phyloP scores from a whole-genome alignment of 2,113 vertebrate species.

The Petromus typicus region DNA sequence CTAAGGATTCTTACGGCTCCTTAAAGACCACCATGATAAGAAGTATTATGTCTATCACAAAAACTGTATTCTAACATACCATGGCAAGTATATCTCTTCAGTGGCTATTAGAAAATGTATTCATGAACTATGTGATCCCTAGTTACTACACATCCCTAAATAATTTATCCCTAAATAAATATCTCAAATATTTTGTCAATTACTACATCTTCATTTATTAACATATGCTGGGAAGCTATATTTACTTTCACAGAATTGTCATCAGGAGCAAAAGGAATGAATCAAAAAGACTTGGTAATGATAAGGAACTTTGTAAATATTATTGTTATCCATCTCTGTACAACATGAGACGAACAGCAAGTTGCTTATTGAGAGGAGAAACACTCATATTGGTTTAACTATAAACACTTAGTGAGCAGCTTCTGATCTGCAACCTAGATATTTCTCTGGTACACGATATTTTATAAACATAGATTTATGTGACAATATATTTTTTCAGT shows the following conservation, averaged over 20 bases:
- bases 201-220: conserved; percentile 37
- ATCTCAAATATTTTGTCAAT: background rate
- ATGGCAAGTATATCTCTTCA: background rate
- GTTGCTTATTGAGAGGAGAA: conserved; percentile 9
- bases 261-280: conserved; percentile 44
- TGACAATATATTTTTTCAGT: background rate
- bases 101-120: background rate
- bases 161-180: background rate
- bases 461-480: conserved; percentile 17
- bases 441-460: background rate
- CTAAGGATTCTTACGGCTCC: background rate
- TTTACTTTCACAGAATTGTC: conserved; percentile 29
- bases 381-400: conserved; percentile 26
- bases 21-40: background rate
- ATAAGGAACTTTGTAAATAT: conserved; percentile 29
- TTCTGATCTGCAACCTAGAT: background rate
- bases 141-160: background rate
- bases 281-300: background rate
- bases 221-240: background rate
- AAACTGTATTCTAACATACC: background rate
- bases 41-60: background rate
- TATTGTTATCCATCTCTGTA: conserved; percentile 15
- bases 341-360: background rate
- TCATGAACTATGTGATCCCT: background rate
- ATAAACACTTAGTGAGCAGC: background rate